Evolutionary conservation across 1,140 invertebrate species (phyloP).

Genomic region (Odontomachus brunneus): DNA sequence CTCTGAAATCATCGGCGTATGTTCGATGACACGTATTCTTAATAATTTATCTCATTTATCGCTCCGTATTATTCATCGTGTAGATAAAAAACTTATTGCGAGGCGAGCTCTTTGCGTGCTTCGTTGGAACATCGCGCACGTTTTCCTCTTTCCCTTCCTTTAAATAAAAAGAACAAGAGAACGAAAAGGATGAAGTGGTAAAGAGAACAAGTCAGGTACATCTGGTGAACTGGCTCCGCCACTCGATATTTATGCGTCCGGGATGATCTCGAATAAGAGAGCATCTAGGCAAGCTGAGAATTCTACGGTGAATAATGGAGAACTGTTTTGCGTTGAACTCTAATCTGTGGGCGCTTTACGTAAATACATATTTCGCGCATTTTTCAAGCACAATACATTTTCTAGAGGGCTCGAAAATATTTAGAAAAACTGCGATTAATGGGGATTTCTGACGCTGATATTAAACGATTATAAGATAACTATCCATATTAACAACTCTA

Average conservation of each 20-base stretch:
- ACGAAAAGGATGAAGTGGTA: constrained; percentile 9
- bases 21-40: constrained; percentile 1
- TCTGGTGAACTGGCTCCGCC: constrained; percentile 64
- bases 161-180: constrained; percentile 21
- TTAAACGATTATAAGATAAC: no score
- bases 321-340: not conserved
- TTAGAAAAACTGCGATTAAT: not conserved
- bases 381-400: no score
- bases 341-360: not conserved
- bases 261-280: constrained; percentile 35
- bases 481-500: no score
- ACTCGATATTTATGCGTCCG: constrained; percentile 67
- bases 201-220: constrained; percentile 57
- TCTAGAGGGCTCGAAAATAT: not conserved
- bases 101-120: not conserved
- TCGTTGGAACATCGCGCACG: not conserved
- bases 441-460: not conserved
- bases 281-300: constrained; percentile 31
- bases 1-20: not conserved
- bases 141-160: constrained; percentile 10
- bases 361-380: no score
- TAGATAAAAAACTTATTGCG: constrained; percentile 6
- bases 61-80: constrained; percentile 20
- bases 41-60: constrained; percentile 34
- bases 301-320: constrained; percentile 1